Base-by-base conservation (phyloP, 1,140 invertebrate genomes). In the Belonocnema kinseyi region DNA sequence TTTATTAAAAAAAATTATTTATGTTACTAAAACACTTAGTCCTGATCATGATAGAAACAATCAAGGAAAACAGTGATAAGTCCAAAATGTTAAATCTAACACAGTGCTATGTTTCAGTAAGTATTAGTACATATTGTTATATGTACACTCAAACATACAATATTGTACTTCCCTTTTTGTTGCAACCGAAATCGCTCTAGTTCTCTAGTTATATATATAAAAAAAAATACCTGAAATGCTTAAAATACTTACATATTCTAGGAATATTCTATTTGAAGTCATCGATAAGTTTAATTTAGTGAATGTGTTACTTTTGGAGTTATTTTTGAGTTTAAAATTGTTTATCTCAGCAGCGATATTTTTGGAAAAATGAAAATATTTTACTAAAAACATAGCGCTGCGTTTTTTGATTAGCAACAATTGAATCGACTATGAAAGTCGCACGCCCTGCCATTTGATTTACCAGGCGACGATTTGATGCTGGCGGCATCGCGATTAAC, bases 391-490 rank as follows among this genome's bases (percentile, higher is more conserved):
- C 88, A 88, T 86, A 89, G 86, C 85, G 74, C 87, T 90, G 84
- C 82, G 84, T 80, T 82, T 40, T 33, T 33, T 40, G 26, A 66
- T 66, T 66, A 66, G 33, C 61, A 66, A 66, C 61, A 40, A 66
- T 33, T 40, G 61, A 66, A 66, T 26, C 61, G 61, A 66, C 61
- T 66, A 16, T 66, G 61, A 66, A 66, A 66, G 61, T 66, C 61
- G 61, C 61, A 66, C 61, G 61, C 61, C 61, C 61, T 40, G 13
- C 26, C 11, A 66, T 40, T 66, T 66, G 61, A 66, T 73, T 90
- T 90, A 90, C 89, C 89, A 82, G 89, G 84, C 85, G 88, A 86
- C 86, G 80, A 83, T 81, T 88, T 83, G 88, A 85, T 85, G 88
- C 82, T 77, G 80, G 83, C 85, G 82, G 86, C 87, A 87, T 75